phyloP scores from a whole-genome alignment of 2,888 invertebrate species.

The Lasioglossum zephyrum region DNA sequence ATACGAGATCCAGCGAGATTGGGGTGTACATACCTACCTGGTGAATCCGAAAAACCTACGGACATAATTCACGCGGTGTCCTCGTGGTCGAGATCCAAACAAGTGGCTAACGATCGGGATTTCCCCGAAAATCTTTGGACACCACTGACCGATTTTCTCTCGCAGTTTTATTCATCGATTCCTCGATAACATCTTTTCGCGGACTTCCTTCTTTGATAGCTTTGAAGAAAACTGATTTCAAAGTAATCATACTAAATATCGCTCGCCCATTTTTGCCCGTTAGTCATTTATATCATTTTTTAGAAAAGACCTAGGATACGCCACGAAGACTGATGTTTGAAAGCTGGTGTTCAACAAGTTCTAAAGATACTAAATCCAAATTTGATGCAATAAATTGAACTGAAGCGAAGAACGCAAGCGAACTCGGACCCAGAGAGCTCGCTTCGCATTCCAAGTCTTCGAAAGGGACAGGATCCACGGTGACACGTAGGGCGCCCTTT shows the following conservation, averaged over 20 bases:
- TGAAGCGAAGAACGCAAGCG: neutral
- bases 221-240: too few species aligned
- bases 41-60: neutral
- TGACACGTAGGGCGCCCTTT: conserved; percentile 10
- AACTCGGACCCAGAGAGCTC: neutral
- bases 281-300: too few species aligned
- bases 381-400: too few species aligned
- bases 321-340: too few species aligned
- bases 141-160: neutral
- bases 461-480: neutral
- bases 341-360: too few species aligned
- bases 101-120: neutral
- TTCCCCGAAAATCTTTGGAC: neutral
- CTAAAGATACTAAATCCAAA: too few species aligned
- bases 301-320: too few species aligned
- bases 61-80: neutral
- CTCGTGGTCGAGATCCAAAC: neutral
- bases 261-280: too few species aligned
- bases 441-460: neutral
- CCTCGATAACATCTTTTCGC: too few species aligned
- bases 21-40: conserved; percentile 23
- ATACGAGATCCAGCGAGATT: conserved; percentile 61
- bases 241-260: too few species aligned
- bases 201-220: too few species aligned
- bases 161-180: neutral